phyloP scores from a whole-genome alignment of 2,797 vertebrate genomes.

The Garrulus glandarius region DNA sequence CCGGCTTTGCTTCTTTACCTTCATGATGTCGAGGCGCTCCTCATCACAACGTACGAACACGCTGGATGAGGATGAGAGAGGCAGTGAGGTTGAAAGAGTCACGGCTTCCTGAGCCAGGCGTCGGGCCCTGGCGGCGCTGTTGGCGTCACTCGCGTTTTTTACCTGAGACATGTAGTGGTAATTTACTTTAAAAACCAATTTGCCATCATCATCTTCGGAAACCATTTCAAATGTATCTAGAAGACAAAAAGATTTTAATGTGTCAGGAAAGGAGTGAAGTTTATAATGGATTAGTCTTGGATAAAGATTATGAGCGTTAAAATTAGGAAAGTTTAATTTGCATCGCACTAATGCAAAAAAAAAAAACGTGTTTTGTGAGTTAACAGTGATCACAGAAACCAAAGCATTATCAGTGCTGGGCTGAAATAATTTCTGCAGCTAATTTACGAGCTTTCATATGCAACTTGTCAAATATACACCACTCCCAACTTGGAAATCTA shows the following conservation, averaged over 20 bases:
- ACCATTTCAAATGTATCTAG: slow-evolving; percentile 99
- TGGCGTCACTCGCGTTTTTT: slow-evolving; percentile 95
- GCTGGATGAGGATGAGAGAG: slow-evolving; percentile 94
- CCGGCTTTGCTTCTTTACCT: slow-evolving; percentile 76
- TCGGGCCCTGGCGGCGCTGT: slow-evolving; percentile 93
- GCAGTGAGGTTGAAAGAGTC: slow-evolving; percentile 95
- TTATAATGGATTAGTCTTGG: background rate
- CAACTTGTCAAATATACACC: background rate
- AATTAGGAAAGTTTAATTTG: background rate
- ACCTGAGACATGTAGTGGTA: slow-evolving; percentile 99
- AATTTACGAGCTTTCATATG: background rate
- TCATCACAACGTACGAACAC: slow-evolving; percentile 98
- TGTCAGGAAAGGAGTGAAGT: background rate
- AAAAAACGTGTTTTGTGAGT: accelerated
- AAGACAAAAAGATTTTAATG: background rate
- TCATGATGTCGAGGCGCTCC: slow-evolving; percentile 97
- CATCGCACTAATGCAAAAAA: background rate
- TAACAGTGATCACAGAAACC: background rate
- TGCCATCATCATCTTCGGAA: slow-evolving; percentile 95
- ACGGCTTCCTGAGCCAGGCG: slow-evolving; percentile 97
- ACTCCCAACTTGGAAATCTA: background rate
- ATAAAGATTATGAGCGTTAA: background rate
- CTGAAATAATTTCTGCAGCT: background rate
- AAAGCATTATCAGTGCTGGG: background rate
- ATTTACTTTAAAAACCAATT: slow-evolving; percentile 96